Conservation (phyloP, 1,140 invertebrate species). For the Neomicropteryx cornuta region DNA sequence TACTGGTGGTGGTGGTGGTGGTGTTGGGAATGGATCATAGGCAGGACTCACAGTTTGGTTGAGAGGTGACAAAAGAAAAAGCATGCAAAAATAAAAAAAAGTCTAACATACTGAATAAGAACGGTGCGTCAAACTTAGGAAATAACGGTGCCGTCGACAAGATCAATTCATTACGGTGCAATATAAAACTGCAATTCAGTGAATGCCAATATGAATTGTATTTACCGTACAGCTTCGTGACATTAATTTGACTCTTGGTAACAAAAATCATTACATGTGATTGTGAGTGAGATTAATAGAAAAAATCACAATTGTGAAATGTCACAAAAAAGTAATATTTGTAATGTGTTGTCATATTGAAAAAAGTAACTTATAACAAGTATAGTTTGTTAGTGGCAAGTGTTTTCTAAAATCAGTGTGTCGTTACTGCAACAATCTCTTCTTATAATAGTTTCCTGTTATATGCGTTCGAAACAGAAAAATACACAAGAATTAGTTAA, state of each 20-base stretch:
- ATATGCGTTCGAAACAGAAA: constrained; percentile 35
- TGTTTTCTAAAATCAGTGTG: too few species aligned
- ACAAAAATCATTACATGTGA: constrained; percentile 55
- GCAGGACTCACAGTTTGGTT: too few species aligned
- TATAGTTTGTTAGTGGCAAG: too few species aligned
- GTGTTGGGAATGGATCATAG: too few species aligned
- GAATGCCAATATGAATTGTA: constrained; percentile 36
- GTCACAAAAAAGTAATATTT: too few species aligned
- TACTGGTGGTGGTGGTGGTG: too few species aligned
- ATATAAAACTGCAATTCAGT: constrained; percentile 49
- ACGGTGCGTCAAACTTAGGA: constrained; percentile 48
- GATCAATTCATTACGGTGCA: constrained; percentile 46
- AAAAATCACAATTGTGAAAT: constrained; percentile 23
- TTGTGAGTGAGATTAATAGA: constrained; percentile 46
- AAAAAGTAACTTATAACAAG: too few species aligned
- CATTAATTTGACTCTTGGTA: constrained; percentile 21
- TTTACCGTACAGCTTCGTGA: constrained; percentile 20
- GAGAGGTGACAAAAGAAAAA: constrained; percentile 31
- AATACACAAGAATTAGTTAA: constrained; percentile 38
- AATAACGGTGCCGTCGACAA: constrained; percentile 49
- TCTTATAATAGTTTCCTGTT: constrained; percentile 37
- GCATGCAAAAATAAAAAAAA: constrained; percentile 43
- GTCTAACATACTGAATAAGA: constrained; percentile 42
- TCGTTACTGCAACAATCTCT: too few species aligned
- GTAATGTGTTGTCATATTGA: too few species aligned